A percentile compares a stretch with the other conserved stretches of the same genome.
These are phyloP conservation scores for Anagrus nilaparvatae DNA, from an alignment of 1,140 invertebrate genomes.

Conservation along the genomic window DNA sequence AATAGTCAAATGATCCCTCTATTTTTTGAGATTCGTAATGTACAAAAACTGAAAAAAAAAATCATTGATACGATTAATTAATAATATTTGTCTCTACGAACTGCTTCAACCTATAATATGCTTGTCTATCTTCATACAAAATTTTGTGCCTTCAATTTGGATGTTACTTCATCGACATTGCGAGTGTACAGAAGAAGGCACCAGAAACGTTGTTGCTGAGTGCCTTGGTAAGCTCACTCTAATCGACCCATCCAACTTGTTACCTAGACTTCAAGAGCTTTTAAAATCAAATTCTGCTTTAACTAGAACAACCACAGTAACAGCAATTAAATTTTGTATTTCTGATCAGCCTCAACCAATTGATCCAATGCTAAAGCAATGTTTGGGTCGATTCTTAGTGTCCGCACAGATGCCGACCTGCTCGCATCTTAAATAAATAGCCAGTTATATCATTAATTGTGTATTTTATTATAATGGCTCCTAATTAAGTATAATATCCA, in stretches of 20 bases:
- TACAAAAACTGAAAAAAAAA: too few relatives aligned
- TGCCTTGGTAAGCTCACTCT: constrained; percentile 94
- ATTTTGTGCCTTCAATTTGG: constrained; percentile 85
- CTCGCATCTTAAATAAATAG: too few relatives aligned
- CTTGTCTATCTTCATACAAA: too few relatives aligned
- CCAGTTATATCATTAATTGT: too few relatives aligned
- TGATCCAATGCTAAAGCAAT: constrained; percentile 74
- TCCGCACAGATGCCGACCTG: too few relatives aligned
- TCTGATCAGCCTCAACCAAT: constrained; percentile 91
- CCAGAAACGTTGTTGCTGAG: constrained; percentile 95
- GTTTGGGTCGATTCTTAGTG: constrained; percentile 84
- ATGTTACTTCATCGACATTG: constrained; percentile 83
- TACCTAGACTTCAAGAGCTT: constrained; percentile 71
- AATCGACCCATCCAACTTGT: constrained; percentile 76
- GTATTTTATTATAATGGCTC: too few relatives aligned
- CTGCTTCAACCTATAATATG: too few relatives aligned
- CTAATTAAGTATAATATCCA: too few relatives aligned
- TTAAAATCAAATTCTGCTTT: constrained; percentile 70
- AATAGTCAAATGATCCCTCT: too few relatives aligned
- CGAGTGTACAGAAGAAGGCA: constrained; percentile 93
- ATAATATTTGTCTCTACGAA: too few relatives aligned
- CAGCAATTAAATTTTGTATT: constrained; percentile 96
- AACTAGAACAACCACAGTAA: constrained; percentile 93
- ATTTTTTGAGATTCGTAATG: too few relatives aligned
- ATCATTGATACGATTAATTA: too few relatives aligned